A percentile compares a stretch with the other conserved stretches of the same genome.
Evolutionary conservation across 2,797 vertebrate genomes (phyloP).

Genomic region (Ceryle rudis): DNA sequence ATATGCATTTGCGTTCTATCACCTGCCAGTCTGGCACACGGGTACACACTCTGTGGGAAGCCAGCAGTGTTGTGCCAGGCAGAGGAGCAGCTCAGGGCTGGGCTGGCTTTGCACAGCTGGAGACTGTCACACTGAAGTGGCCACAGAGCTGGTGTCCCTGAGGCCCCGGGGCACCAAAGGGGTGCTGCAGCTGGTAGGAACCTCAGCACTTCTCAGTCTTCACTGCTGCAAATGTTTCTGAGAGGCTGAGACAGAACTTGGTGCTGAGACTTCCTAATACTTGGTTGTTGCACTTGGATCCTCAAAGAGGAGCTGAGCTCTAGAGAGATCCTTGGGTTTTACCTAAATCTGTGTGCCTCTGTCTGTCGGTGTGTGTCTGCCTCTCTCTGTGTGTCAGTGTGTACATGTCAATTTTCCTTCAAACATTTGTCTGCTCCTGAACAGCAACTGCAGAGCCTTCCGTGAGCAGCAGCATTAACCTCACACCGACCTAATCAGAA

Average conservation of each 20-base stretch:
- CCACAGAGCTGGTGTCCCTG: not conserved
- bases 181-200: not conserved
- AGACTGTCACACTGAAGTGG: not conserved
- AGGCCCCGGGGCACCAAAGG: not conserved
- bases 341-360: not conserved
- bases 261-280: not conserved
- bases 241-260: not conserved
- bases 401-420: not conserved
- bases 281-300: not conserved
- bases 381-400: too few relatives aligned
- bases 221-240: not conserved
- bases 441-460: not conserved
- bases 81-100: not conserved
- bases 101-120: not conserved
- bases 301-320: not conserved
- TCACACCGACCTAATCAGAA: not conserved
- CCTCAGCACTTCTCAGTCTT: not conserved
- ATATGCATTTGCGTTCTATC: not conserved
- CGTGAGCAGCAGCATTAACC: conserved; percentile 3
- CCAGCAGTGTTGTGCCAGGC: not conserved
- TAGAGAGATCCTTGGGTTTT: not conserved
- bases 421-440: not conserved
- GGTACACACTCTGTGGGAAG: accelerated
- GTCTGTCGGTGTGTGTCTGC: not conserved
- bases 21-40: not conserved